phyloP scores from a whole-genome alignment of 2,113 vertebrate genomes.

The Myanophis thanlyinensis region DNA sequence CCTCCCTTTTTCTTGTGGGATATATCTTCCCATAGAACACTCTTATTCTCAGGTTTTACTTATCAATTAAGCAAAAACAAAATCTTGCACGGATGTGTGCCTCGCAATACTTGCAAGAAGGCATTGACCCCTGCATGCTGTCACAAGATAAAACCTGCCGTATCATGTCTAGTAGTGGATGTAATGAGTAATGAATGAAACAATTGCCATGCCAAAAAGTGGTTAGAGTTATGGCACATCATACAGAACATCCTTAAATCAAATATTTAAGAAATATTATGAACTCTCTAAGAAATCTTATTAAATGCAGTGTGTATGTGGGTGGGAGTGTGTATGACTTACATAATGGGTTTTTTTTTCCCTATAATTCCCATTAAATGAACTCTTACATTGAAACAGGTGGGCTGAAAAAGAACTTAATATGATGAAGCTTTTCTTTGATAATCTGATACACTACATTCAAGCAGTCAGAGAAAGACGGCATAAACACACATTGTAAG shows the following conservation, averaged over 20 bases:
- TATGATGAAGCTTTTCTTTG: conserved; percentile 99
- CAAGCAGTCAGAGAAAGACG: conserved; percentile 88
- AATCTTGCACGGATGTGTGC: neutral
- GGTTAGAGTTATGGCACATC: neutral
- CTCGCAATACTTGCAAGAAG: neutral
- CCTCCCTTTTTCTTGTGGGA: neutral
- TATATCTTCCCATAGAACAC: neutral
- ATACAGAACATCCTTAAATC: neutral
- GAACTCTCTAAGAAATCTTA: neutral
- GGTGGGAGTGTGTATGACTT: neutral
- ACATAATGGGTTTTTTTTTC: neutral
- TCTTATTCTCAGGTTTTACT: neutral
- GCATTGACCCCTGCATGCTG: neutral
- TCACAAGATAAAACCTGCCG: neutral
- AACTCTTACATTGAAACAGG: conserved; percentile 72
- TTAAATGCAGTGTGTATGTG: neutral
- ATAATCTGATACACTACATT: conserved; percentile 97
- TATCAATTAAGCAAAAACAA: neutral
- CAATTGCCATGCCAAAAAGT: neutral
- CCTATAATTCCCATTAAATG: conserved; percentile 29
- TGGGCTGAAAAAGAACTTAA: conserved; percentile 99
- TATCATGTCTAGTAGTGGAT: neutral
- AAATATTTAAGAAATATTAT: neutral
- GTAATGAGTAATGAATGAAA: neutral
- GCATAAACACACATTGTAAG: conserved; percentile 95